These are phyloP conservation scores for Hyalella azteca DNA, from an alignment of 2,888 invertebrate species.

Conservation along the genomic window DNA sequence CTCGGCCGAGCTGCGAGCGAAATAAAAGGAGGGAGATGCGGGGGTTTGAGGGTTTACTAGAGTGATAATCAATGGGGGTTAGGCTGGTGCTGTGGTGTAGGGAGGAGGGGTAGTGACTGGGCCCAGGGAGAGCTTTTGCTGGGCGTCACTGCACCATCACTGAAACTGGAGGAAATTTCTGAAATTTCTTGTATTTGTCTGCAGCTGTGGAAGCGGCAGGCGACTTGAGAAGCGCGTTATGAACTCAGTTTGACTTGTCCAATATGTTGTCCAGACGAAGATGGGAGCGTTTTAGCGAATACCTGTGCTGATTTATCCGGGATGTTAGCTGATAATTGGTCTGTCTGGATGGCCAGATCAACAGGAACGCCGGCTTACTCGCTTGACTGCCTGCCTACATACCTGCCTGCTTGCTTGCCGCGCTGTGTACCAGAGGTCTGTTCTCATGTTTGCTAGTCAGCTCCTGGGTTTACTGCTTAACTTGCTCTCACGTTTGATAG, in stretches of 20 bases:
- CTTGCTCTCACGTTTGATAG: conserved; percentile 6
- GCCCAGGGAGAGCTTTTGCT: conserved; percentile 33
- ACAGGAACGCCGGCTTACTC: conserved; percentile 27
- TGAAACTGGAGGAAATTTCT: conserved; percentile 30
- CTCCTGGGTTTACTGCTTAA: conserved; percentile 15
- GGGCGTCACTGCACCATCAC: conserved; percentile 30
- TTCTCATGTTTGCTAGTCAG: conserved; percentile 23
- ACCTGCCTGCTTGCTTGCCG: conserved; percentile 21
- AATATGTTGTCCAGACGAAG: not conserved
- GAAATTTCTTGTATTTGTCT: conserved; percentile 8
- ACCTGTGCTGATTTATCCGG: not conserved
- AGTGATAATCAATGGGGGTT: conserved; percentile 37
- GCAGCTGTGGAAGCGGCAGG: conserved; percentile 9
- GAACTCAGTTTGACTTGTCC: not conserved
- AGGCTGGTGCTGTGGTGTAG: conserved; percentile 10
- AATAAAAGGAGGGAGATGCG: conserved; percentile 36
- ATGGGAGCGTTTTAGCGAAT: not conserved
- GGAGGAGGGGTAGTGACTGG: conserved; percentile 30
- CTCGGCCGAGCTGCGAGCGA: conserved; percentile 32
- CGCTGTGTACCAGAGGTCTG: conserved; percentile 1
- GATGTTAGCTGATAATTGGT: conserved; percentile 22
- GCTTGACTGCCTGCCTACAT: conserved; percentile 33
- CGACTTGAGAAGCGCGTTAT: not conserved
- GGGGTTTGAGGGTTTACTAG: conserved; percentile 37
- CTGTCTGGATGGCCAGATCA: conserved; percentile 32